These are phyloP conservation scores for Corynorhinus townsendii DNA, from an alignment of 2,113 vertebrate genomes.

Conservation along the genomic window DNA sequence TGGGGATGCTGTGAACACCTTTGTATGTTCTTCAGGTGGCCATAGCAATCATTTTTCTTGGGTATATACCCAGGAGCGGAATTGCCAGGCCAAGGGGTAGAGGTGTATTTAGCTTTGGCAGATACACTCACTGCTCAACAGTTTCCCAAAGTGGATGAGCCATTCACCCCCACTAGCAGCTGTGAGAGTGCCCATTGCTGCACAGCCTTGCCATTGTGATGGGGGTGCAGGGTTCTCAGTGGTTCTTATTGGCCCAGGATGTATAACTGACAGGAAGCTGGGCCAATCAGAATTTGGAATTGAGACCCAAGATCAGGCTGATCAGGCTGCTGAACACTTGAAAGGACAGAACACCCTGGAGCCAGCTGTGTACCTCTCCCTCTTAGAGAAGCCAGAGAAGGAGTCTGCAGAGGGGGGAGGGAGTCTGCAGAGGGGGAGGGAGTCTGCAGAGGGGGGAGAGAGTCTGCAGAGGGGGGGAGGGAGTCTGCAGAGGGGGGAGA, in stretches of 20 bases:
- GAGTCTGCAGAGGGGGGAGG: neutral
- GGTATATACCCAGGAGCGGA: neutral
- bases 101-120: neutral
- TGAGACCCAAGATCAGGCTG: neutral
- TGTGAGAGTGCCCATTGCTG: too few species aligned
- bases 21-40: neutral
- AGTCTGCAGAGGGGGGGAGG: too few species aligned
- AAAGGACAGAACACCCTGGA: neutral
- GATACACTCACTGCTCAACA: neutral
- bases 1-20: neutral
- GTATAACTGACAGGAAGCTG: neutral
- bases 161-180: neutral
- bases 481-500: too few species aligned
- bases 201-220: neutral
- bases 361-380: rapidly evolving
- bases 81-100: neutral
- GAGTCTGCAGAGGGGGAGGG: neutral
- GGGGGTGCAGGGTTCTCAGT: neutral
- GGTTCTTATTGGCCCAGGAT: neutral
- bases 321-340: rapidly evolving
- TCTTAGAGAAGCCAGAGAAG: neutral
- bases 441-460: too few species aligned
- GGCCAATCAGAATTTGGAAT: neutral
- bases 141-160: neutral
- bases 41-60: neutral